Base-by-base conservation (phyloP, 2,888 invertebrate genomes). In the Pyrochroa serraticornis region DNA sequence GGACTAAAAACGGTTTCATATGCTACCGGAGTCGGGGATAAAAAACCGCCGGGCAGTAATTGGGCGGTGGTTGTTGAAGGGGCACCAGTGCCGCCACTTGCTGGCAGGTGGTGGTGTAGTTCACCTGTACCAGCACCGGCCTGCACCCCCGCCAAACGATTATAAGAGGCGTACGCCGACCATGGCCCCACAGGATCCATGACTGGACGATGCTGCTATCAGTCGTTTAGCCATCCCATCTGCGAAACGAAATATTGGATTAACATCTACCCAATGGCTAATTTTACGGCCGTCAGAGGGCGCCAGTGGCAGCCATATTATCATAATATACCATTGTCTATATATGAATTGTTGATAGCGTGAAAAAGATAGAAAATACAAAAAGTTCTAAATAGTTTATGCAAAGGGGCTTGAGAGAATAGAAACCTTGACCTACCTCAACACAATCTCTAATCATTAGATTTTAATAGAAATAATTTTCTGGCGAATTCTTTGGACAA, bases 131-230 rank as follows among this genome's bases (percentile, higher is more conserved):
- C 82, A 78, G 88, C 82, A 77, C 87, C 84, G 71, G 88, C 83
- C 77, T 70, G 87, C 68, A 87, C 87, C 71, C 86, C 85, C 68
- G 89, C 85, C 80, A 92, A 82, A 74, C 92, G 89, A 82, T 92
- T 92, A 84, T 92, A 92, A 71, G 91, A 88, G 77, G 88, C 84
- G 81, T 90, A 90, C 78, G 88, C 88, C 78, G 88, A 87, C 93
- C 93, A 93, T 83, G 92, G 91, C 83, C 91, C 91, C 80, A 90
- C 91, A 79, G 92, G 92, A 88, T 93, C 93, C 92, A 93, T 93
- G 68, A 63, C 68, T 69, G 60, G 48, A 38, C 59, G 55, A 63
- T 69, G 70, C 63, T 43, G 50, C 22, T 22, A 22, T 55, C 62
- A 63, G 63, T 71, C 64, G 71, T 71, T 69, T 72, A 71, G 74